Evolutionary conservation across 2,113 vertebrate genomes (phyloP).

Genomic region (Noctilio leporinus): DNA sequence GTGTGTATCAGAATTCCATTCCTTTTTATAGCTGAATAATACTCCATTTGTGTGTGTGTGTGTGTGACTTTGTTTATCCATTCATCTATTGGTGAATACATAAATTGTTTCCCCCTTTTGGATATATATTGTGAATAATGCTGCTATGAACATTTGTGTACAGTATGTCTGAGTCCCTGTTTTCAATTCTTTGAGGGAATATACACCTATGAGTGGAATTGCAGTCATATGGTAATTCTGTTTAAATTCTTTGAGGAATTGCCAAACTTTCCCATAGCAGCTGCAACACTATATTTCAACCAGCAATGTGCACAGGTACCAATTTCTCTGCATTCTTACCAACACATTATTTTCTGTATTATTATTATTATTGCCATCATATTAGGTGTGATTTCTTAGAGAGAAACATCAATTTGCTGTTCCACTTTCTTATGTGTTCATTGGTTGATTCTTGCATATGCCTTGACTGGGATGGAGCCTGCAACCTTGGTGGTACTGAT

Average conservation of each 20-base stretch:
- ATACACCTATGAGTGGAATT: not conserved
- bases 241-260: not conserved
- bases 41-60: not conserved
- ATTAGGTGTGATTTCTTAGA: not conserved
- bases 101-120: not conserved
- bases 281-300: not conserved
- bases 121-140: not conserved
- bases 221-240: not conserved
- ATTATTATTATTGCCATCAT: not conserved
- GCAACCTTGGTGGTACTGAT: too few species aligned
- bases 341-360: not conserved
- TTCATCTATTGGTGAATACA: too few species aligned
- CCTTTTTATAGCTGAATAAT: not conserved
- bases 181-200: not conserved
- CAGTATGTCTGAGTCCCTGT: not conserved
- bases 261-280: not conserved
- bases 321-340: not conserved
- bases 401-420: too few species aligned
- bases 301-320: not conserved
- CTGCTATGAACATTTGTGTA: not conserved
- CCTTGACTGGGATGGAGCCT: too few species aligned
- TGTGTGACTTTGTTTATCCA: too few species aligned
- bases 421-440: too few species aligned
- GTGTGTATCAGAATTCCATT: not conserved
- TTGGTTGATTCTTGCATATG: too few species aligned